phyloP scores from a whole-genome alignment of 2,888 invertebrate genomes.

The Rhingia rostrata region DNA sequence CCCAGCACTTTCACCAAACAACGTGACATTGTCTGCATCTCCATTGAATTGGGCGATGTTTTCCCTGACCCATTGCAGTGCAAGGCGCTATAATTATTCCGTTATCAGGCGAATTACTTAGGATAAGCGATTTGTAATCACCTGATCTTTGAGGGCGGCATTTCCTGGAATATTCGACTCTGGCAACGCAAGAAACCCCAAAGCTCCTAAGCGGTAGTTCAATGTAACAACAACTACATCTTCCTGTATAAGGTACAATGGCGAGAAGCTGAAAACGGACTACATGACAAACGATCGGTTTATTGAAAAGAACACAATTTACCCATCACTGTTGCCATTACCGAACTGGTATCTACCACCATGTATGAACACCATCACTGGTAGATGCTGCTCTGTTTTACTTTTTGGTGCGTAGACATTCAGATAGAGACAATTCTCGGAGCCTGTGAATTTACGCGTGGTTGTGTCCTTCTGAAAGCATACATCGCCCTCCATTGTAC shows the following conservation, averaged over 20 bases:
- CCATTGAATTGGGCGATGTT: slow-evolving; percentile 83
- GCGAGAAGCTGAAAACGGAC: slow-evolving; percentile 77
- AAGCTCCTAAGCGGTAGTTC: slow-evolving; percentile 80
- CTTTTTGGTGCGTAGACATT: slow-evolving; percentile 80
- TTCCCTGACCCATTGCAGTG: slow-evolving; percentile 83
- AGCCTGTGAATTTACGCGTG: slow-evolving; percentile 76
- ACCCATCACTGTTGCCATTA: slow-evolving; percentile 80
- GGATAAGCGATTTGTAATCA: slow-evolving; percentile 45
- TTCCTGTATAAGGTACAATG: slow-evolving; percentile 80
- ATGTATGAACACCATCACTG: slow-evolving; percentile 82
- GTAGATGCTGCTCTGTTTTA: slow-evolving; percentile 74
- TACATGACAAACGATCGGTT: neutral
- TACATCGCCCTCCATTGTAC: slow-evolving; percentile 79
- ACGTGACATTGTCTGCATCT: slow-evolving; percentile 81
- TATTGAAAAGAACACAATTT: slow-evolving; percentile 6
- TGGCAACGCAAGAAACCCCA: slow-evolving; percentile 81
- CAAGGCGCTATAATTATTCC: slow-evolving; percentile 79
- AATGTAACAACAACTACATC: slow-evolving; percentile 81
- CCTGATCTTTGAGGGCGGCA: slow-evolving; percentile 82
- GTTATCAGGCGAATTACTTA: neutral
- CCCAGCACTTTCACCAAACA: slow-evolving; percentile 82
- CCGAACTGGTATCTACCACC: slow-evolving; percentile 81
- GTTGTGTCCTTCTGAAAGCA: slow-evolving; percentile 79
- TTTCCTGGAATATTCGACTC: slow-evolving; percentile 81
- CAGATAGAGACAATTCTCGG: slow-evolving; percentile 81